phyloP scores from a whole-genome alignment of 2,888 invertebrate genomes.

The Eulithis prunata region DNA sequence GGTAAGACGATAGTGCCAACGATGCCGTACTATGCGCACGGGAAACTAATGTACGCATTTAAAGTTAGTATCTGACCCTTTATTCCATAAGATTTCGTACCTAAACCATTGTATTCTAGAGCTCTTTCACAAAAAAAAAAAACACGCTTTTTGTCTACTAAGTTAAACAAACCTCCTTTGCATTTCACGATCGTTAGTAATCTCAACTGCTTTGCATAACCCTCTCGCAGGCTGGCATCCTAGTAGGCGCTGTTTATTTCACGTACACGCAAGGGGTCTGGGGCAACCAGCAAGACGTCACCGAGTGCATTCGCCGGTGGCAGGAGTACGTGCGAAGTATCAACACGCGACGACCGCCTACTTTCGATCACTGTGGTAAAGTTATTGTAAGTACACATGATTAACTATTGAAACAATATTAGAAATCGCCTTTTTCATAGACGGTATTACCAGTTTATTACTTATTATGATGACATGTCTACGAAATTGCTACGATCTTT shows the following conservation, averaged over 20 bases:
- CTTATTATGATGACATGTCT: background rate
- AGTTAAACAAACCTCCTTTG: constrained; percentile 55
- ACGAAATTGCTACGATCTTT: constrained; percentile 12
- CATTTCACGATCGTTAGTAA: constrained; percentile 64
- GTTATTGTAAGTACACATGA: constrained; percentile 66
- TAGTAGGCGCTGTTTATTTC: constrained; percentile 74
- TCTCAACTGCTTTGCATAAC: constrained; percentile 42
- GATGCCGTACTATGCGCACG: constrained; percentile 66
- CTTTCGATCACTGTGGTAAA: constrained; percentile 70
- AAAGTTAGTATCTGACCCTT: constrained; percentile 62
- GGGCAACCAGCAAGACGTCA: constrained; percentile 75
- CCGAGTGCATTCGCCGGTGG: constrained; percentile 75
- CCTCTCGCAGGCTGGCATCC: constrained; percentile 70
- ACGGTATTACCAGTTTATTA: background rate
- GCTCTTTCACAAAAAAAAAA: background rate
- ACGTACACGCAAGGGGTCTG: constrained; percentile 79
- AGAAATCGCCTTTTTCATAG: constrained; percentile 1
- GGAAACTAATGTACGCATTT: constrained; percentile 70
- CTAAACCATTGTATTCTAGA: background rate
- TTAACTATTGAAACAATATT: constrained; percentile 5
- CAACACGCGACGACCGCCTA: constrained; percentile 72
- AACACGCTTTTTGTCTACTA: constrained; percentile 10
- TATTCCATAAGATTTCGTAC: background rate
- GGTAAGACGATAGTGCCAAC: constrained; percentile 51
- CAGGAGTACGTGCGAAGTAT: constrained; percentile 73